Base-by-base conservation (phyloP, 2,888 invertebrate species). In the Shargacucullia verbasci region DNA sequence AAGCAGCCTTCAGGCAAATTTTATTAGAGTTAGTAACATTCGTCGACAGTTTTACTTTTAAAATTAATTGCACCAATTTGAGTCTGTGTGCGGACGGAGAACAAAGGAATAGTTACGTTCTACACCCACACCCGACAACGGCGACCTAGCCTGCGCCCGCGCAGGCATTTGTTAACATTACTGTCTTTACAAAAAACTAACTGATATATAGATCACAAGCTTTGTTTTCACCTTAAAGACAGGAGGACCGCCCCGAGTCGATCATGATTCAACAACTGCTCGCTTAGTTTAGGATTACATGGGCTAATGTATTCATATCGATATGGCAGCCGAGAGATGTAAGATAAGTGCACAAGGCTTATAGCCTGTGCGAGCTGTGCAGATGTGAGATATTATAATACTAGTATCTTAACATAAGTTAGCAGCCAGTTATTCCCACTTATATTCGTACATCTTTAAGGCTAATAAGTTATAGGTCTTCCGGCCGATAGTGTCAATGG, bases 41-140 rank as follows among this genome's bases (percentile, higher is more conserved):
- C 12, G 50, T 62, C 43, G 62, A 58, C 58, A 62, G 68, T 40
- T 58, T 47, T 58, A 41, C 31, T 48, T 68, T 68, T 13, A 45
- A 60, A 52, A 63, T 69, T 59, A 52, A 69, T 69, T 53, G 54
- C 55, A 49, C 38, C 29, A 52, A 59, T 69, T 58, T 29, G 29
- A 49, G 38, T 43, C 38, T 41, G 25, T 12, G 48, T n/a, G 37
- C 50, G 33, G 31, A 57, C 27, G 13, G 13, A 49, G 48, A 69
- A 63, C 52, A 64, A 69, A 64, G 56, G 35, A 47, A 48, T 55
- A 56, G 38, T 49, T 37, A 44, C 38, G 39, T 39, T 25, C 27
- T 34, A 31, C 55, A 48, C 50, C 62, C 46, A 67, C 62, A 49
- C 11, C n/a, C 34, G 20, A 29, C 31, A 47, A 39, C 37, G n/a